A percentile compares a stretch with the other conserved stretches of the same genome.
Evolutionary conservation across 2,113 vertebrate species (phyloP).

Genomic region (Pagrus major): DNA sequence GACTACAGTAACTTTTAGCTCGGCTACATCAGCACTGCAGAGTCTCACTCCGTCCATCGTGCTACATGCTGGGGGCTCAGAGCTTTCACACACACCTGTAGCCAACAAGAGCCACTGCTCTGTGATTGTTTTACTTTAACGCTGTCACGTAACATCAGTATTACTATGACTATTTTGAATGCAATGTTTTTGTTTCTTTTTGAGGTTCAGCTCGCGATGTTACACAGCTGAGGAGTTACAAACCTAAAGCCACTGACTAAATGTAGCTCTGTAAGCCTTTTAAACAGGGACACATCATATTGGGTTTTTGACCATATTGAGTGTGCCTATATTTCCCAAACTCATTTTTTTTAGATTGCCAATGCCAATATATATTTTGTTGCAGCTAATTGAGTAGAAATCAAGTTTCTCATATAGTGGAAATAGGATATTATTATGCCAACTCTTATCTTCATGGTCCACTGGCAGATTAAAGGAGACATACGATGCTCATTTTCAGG

Average conservation of each 20-base stretch:
- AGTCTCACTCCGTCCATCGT: neutral
- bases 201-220: neutral
- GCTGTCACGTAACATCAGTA: constrained; percentile 47
- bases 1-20: neutral
- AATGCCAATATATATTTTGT: too few relatives aligned
- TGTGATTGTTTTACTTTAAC: neutral
- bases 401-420: too few relatives aligned
- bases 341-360: too few relatives aligned
- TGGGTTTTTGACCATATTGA: too few relatives aligned
- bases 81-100: neutral
- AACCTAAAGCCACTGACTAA: neutral
- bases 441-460: too few relatives aligned
- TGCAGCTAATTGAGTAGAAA: too few relatives aligned
- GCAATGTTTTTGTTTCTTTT: constrained; percentile 6
- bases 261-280: neutral
- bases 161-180: constrained; percentile 29
- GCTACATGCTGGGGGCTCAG: neutral
- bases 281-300: too few relatives aligned
- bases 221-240: neutral
- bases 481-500: too few relatives aligned
- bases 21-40: neutral
- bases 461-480: too few relatives aligned
- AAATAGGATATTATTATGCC: too few relatives aligned
- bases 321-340: too few relatives aligned
- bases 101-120: neutral